phyloP scores from a whole-genome alignment of 2,113 vertebrate genomes.

The Tympanuchus pallidicinctus region DNA sequence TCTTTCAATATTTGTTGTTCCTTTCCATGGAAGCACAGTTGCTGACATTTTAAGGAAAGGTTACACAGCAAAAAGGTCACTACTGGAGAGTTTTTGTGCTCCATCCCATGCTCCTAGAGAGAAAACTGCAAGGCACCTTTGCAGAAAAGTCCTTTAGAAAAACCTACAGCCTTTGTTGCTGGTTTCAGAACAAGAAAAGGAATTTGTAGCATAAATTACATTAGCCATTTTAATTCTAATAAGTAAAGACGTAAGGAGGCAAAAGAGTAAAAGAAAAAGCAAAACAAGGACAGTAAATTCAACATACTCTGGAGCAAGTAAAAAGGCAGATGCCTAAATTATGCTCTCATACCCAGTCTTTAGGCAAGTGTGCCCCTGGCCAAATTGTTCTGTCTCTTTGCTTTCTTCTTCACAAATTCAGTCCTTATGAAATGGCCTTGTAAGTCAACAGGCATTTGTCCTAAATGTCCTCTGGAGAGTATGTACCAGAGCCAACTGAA shows the following conservation, averaged over 20 bases:
- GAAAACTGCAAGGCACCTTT: background rate
- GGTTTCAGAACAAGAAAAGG: background rate
- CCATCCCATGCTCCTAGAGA: background rate
- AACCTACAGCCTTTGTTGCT: background rate
- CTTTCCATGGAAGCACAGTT: background rate
- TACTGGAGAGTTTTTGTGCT: background rate
- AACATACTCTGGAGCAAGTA: background rate
- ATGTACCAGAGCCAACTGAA: background rate
- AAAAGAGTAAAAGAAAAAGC: background rate
- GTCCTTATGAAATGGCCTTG: background rate
- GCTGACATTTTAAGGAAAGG: constrained; percentile 52
- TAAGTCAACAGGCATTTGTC: background rate
- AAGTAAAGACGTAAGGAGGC: background rate
- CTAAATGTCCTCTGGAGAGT: background rate
- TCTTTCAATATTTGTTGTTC: constrained; percentile 45
- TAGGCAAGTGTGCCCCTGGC: background rate
- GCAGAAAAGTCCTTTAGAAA: background rate
- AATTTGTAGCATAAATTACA: background rate
- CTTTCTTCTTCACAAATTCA: background rate
- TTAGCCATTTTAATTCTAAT: background rate
- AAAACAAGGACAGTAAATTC: background rate
- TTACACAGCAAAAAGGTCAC: constrained; percentile 24
- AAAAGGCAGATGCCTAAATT: background rate
- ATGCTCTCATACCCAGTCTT: background rate
- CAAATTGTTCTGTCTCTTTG: background rate